These are phyloP conservation scores for Numenius arquata DNA, from an alignment of 2,113 vertebrate species.

Conservation along the genomic window DNA sequence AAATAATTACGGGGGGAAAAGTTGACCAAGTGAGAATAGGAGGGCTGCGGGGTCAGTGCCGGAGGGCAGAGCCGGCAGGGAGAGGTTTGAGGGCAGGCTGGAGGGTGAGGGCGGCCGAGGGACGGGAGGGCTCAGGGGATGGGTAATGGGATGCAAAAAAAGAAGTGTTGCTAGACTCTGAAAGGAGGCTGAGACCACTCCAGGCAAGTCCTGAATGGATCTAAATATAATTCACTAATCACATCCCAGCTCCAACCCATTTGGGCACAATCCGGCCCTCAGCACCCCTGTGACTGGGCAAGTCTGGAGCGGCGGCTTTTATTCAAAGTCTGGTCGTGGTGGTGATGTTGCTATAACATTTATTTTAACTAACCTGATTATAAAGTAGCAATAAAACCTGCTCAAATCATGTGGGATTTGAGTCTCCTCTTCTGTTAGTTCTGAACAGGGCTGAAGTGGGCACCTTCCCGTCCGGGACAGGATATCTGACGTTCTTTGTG, in stretches of 20 bases:
- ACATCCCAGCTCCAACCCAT: neutral
- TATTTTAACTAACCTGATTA: neutral
- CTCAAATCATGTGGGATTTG: neutral
- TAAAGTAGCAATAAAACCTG: neutral
- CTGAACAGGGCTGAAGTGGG: neutral
- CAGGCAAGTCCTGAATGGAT: neutral
- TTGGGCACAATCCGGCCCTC: neutral
- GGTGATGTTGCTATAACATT: neutral
- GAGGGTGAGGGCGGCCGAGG: neutral
- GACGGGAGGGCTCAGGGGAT: neutral
- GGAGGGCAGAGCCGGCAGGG: neutral
- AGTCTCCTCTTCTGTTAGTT: neutral
- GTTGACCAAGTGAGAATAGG: neutral
- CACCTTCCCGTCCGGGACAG: neutral
- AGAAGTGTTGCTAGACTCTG: neutral
- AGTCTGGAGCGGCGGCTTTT: neutral
- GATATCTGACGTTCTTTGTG: neutral
- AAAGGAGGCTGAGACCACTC: neutral
- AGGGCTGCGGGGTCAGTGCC: neutral
- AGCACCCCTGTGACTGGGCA: neutral
- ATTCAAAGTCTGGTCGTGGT: neutral
- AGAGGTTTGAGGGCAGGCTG: neutral
- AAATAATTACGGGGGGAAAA: neutral
- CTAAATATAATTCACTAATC: neutral
- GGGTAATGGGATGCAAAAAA: neutral